Evolutionary conservation across 2,888 invertebrate species (phyloP).

Genomic region (Erebia ligea): DNA sequence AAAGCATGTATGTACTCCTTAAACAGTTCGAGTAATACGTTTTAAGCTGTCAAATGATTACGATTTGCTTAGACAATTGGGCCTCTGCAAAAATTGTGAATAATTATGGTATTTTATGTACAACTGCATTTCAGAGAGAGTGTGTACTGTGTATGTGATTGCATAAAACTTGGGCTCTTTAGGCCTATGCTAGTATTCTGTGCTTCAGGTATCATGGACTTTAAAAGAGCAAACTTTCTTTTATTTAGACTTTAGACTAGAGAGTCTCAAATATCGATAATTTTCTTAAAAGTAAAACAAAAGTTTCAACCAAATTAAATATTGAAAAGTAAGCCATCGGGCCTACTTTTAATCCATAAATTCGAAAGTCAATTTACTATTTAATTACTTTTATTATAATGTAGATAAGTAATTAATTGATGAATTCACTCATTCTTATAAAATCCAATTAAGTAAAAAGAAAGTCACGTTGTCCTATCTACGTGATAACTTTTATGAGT

Average conservation of each 20-base stretch:
- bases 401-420: conserved; percentile 1
- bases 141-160: too few relatives aligned
- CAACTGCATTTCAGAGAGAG: too few relatives aligned
- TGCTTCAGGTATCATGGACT: too few relatives aligned
- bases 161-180: too few relatives aligned
- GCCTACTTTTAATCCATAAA: background rate
- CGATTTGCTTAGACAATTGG: too few relatives aligned
- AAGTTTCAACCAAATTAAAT: background rate
- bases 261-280: background rate
- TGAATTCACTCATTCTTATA: conserved; percentile 15
- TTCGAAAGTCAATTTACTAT: conserved; percentile 6
- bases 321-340: too few relatives aligned
- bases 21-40: too few relatives aligned
- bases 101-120: too few relatives aligned
- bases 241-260: background rate
- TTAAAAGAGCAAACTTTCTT: background rate
- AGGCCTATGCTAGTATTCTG: too few relatives aligned
- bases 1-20: too few relatives aligned
- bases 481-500: conserved; percentile 21
- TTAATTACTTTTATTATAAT: conserved; percentile 11
- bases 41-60: too few relatives aligned
- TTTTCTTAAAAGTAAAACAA: background rate
- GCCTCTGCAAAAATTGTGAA: too few relatives aligned
- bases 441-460: conserved; percentile 6
- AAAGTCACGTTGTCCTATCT: conserved; percentile 10